Percentiles rank a stretch among this genome's conserved stretches.
phyloP scores from a whole-genome alignment of 2,888 invertebrate species.

The Lithodes maja region DNA sequence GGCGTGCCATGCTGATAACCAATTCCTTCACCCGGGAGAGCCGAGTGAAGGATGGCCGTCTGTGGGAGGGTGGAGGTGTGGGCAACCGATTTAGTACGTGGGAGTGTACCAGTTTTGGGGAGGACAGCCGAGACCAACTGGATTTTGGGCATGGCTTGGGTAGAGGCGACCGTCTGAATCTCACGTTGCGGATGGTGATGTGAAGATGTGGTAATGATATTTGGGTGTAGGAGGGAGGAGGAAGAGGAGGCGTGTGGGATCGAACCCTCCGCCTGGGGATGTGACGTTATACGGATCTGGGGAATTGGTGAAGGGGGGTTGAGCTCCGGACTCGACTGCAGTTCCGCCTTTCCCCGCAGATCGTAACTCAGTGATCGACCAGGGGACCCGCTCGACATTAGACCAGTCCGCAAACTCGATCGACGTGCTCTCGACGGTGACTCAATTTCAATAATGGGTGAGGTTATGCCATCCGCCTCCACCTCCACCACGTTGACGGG shows the following conservation, averaged over 20 bases:
- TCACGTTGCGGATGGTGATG: constrained; percentile 13
- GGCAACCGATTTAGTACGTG: constrained; percentile 5
- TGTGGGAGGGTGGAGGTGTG: constrained; percentile 41
- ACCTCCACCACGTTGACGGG: constrained; percentile 58
- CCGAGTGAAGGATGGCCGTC: constrained; percentile 16
- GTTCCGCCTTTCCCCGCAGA: constrained; percentile 1
- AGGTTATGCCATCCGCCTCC: constrained; percentile 48
- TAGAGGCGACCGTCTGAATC: constrained; percentile 34
- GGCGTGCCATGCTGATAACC: background rate
- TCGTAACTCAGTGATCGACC: constrained; percentile 20
- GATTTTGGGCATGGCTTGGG: constrained; percentile 19
- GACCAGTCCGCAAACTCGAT: constrained; percentile 27
- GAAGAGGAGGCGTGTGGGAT: background rate
- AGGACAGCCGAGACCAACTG: background rate
- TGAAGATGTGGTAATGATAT: background rate
- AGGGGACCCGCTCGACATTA: background rate
- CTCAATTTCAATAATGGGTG: constrained; percentile 49
- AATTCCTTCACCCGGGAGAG: background rate
- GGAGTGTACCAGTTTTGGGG: constrained; percentile 14
- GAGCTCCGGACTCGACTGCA: background rate
- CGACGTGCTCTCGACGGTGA: constrained; percentile 42
- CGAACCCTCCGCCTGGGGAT: constrained; percentile 4
- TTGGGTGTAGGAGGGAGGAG: background rate
- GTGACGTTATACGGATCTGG: background rate
- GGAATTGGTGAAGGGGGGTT: background rate